Evolutionary conservation across 2,113 vertebrate genomes (phyloP), one percentile per base, ranked within the genome.

Genomic region (Chionomys nivalis): DNA sequence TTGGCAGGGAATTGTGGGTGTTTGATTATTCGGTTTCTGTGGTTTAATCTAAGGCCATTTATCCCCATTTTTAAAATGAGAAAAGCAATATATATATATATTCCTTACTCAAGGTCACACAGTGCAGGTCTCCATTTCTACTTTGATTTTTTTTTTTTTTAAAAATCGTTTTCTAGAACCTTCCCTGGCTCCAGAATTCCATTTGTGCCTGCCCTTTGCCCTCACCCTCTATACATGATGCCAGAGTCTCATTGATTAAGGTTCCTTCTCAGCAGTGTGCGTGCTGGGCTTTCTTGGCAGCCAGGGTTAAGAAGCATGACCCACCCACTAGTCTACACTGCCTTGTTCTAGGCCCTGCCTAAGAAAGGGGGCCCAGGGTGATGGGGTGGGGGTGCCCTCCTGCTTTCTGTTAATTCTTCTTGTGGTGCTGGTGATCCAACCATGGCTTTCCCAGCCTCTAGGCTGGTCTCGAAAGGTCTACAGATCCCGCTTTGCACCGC

Each of bases 61-160:
- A 47, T 87, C 39, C 39, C 73, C 21, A 94, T 91, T 90, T 94
- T 90, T 86, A 44, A 72, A 68, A n/a, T 7, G 52, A 87, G 88
- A 95, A 65, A 39, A 91, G 75, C 76, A 75, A 52, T 55, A 16
- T 5, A 55, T 55, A 17, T 55, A 26, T 78, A 1, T 47, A 23
- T 52, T 52, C 44, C 66, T 89, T 83, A 17, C 36, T 83, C 89
- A 95, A 87, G 83, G 49, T 92, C 79, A 91, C 36, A 78, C 26
- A 70, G 5, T 13, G 17, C 31, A 91, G 76, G 49, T 39, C 36
- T 85, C 47, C 23, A 1, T 96, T 58, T 63, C 31, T 87, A 68
- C 19, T 95, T 33, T 90, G 76, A 47, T 85, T 87, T 90, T 75
- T 90, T 83, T 75, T 90, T 83, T 76, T 4, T 0, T 1, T 3